Base-by-base conservation (phyloP, 2,888 invertebrate species). In the Archips crataeganus region DNA sequence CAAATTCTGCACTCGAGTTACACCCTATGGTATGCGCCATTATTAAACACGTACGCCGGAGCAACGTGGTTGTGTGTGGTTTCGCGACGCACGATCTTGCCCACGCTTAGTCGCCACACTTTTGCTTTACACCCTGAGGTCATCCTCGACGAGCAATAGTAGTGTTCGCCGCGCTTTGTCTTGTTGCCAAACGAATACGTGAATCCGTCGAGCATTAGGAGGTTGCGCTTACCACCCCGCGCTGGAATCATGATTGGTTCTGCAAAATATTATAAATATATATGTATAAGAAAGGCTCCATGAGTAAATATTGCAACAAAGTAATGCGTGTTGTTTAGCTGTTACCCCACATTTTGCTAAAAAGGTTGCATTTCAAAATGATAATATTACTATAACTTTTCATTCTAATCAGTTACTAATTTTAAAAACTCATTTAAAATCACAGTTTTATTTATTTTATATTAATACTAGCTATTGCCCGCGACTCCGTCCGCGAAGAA, bases 141-240 rank as follows among this genome's bases (percentile, higher is more conserved):
- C 11, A 5, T 39, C 51, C 34, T 15, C 9, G 66, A 39, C 4
- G 39, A 66, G 15, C 54, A 54, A 23, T 51, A 51, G 66, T 66
- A 66, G 39, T 51, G 54, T 36, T 39, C 51, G 36, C 39, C 66
- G 10, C 64, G 11, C n/a, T 4, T 2, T 4, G 47, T 64, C 64
- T 34, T n/a, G 60, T 74, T 74, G 10, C 60, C 51, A 60, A 76
- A 75, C 3, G 75, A 77, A 61, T 76, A 77, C 10, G 75, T 77
- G 57, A 67, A 77, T 6, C 74, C 70, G 47, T 66, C 68, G 45
- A 77, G 23, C 77, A 77, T 74, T 13, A 79, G 62, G 8, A 78
- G 66, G 23, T 49, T 64, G 49, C 70, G 75, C 36, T 76, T 77
- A 15, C 76, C 75, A 6, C 32, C 59, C 2, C 66, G 42, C 9